Percentiles rank a stretch among this genome's conserved stretches.
These are phyloP conservation scores for Chaetorhynchus papuensis DNA, from an alignment of 2,113 vertebrate species.

Conservation along the genomic window DNA sequence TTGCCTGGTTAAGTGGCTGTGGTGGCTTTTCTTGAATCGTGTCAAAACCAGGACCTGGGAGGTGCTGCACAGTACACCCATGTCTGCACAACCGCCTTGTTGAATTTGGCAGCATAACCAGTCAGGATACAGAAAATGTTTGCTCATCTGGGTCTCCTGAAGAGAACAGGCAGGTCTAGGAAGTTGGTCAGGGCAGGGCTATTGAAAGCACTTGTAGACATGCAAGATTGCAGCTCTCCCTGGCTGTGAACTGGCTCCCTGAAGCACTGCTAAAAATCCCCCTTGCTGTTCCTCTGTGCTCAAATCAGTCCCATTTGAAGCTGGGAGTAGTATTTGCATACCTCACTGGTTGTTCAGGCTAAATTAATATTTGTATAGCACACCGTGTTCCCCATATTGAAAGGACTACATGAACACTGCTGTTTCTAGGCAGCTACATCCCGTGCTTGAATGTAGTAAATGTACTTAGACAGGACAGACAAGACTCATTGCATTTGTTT, in stretches of 20 bases:
- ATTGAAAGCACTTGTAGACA: neutral
- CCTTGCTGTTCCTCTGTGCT: neutral
- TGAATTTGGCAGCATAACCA: neutral
- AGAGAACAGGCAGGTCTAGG: neutral
- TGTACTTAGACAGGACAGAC: neutral
- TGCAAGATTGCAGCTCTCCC: neutral
- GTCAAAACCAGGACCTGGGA: neutral
- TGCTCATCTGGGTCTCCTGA: neutral
- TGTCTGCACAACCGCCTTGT: neutral
- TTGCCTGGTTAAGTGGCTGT: neutral
- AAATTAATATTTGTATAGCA: slow-evolving; percentile 55
- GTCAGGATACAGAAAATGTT: neutral
- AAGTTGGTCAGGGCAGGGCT: neutral
- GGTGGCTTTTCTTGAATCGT: neutral
- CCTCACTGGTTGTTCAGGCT: slow-evolving; percentile 28
- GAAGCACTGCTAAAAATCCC: neutral
- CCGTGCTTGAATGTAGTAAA: neutral
- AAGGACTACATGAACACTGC: neutral
- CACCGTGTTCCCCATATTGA: neutral
- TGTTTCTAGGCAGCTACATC: slow-evolving; percentile 31
- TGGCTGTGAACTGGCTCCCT: neutral
- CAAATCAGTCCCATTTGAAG: neutral
- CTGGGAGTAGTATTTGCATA: slow-evolving; percentile 32
- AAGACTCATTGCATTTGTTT: neutral
- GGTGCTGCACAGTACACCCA: neutral